Percentiles rank a stretch among this genome's conserved stretches.
phyloP scores from a whole-genome alignment of 2,888 invertebrate genomes.

The Lasioglossum morio region DNA sequence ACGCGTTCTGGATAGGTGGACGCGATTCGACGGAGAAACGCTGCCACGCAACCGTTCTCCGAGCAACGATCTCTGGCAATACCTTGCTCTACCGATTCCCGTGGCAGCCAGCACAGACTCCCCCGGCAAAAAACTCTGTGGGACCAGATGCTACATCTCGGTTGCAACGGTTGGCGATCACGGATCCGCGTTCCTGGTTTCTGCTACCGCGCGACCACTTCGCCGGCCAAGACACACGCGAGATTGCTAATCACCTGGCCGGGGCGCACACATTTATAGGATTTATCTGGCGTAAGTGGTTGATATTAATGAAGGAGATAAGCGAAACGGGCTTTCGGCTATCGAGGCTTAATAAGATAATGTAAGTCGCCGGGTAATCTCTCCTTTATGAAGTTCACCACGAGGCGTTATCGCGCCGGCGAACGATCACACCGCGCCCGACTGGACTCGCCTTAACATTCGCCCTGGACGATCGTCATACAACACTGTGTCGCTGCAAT shows the following conservation, averaged over 20 bases:
- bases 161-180: constrained; percentile 19
- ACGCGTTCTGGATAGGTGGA: neutral
- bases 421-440: constrained; percentile 36
- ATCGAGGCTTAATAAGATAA: constrained; percentile 61
- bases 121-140: neutral
- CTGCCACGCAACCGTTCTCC: constrained; percentile 28
- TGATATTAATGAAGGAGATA: constrained; percentile 53
- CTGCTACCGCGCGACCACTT: constrained; percentile 39
- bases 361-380: constrained; percentile 52
- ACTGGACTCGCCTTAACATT: neutral
- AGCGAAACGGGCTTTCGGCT: constrained; percentile 49
- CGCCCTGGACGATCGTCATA: constrained; percentile 4
- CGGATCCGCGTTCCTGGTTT: constrained; percentile 28
- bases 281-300: constrained; percentile 47
- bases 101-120: neutral
- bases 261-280: constrained; percentile 17
- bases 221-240: constrained; percentile 22
- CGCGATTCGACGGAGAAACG: neutral
- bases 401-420: constrained; percentile 43
- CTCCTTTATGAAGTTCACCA: constrained; percentile 58
- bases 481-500: constrained; percentile 57
- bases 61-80: neutral
- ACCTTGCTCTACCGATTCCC: neutral
- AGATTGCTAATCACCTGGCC: constrained; percentile 39
- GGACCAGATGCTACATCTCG: constrained; percentile 3